Percentiles rank a stretch among this genome's conserved stretches.
phyloP scores from a whole-genome alignment of 1,140 invertebrate genomes.

The Musca vetustissima region DNA sequence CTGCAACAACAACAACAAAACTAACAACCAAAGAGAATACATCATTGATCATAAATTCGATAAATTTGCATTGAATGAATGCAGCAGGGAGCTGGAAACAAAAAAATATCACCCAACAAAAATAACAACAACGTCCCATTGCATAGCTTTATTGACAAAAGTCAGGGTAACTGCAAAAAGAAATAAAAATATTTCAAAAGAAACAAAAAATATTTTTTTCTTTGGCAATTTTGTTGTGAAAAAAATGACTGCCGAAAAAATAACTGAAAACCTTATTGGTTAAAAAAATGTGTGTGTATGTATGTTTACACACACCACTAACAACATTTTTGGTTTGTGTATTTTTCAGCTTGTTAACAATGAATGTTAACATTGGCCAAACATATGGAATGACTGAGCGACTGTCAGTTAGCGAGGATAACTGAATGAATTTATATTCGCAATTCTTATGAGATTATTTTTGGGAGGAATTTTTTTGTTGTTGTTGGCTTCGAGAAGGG shows the following conservation, averaged over 20 bases:
- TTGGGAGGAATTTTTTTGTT: not conserved
- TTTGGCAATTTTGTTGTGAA: not conserved
- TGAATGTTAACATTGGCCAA: slow-evolving; percentile 1
- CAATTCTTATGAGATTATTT: slow-evolving; percentile 24
- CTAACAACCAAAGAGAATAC: not conserved
- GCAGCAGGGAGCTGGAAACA: not conserved
- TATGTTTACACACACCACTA: not conserved
- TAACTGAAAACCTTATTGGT: not conserved
- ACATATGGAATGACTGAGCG: not conserved
- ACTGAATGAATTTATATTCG: not conserved
- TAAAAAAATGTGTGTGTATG: not conserved
- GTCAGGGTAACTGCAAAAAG: too few relatives aligned
- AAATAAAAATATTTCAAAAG: not conserved
- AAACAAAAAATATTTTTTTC: not conserved
- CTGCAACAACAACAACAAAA: not conserved
- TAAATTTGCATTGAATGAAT: slow-evolving; percentile 23
- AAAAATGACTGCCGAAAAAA: not conserved
- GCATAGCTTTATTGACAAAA: slow-evolving; percentile 1
- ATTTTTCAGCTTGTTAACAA: slow-evolving; percentile 18
- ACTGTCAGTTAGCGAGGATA: too few relatives aligned
- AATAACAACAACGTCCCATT: not conserved
- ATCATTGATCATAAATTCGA: slow-evolving; percentile 24
- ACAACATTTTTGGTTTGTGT: slow-evolving; percentile 13
- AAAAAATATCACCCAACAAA: not conserved
- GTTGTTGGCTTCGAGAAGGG: too few relatives aligned